Base-by-base conservation (phyloP, 2,113 vertebrate genomes). In the Brachyistius frenatus region DNA sequence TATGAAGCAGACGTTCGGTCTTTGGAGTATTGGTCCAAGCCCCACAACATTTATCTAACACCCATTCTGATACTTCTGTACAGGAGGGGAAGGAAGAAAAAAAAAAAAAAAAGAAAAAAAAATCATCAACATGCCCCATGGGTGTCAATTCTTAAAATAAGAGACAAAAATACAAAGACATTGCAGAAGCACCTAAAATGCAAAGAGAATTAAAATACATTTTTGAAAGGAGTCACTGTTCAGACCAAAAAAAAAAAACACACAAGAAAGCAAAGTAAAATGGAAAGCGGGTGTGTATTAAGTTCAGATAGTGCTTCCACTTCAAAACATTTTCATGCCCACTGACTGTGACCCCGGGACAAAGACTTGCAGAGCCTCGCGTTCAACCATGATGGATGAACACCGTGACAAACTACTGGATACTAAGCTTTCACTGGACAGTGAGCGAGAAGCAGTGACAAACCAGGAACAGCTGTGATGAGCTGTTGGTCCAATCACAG, bases 11-110 rank as follows among this genome's bases (percentile, higher is more conserved):
- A 81, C 36, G 71, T 84, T 89, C 60, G 33, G 79, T 90, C 78
- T 86, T 91, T 85, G 84, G 84, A 91, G 86, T 75, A 86, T 80
- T 86, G 83, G 81, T 88, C 90, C 83, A 89, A 85, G 83, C 73
- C 79, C 69, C 66, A 80, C 74, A 72, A 84, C 79, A 80, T 79
- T 87, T 70, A 88, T 88, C 89, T 78, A 88, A 88, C 68, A 83
- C 83, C 80, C 69, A 80, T 73, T 89, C 78, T 72, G 77, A 88
- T 72, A 87, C 66, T 63, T 89, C 76, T 91, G 74, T 91, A 92
- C 86, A 91, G 57, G 35, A 74, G 56, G 50, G 23, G n/a, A n/a
- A 10, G 3, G 11, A 57, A 2, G 15, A 77, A 77, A 52, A 55
- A 55, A 57, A 71, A 57, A 15, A 78, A 81, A 44, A 55, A 65